These are phyloP conservation scores for Adelognathus sp. DNA, from an alignment of 2,888 invertebrate genomes.

Conservation along the genomic window DNA sequence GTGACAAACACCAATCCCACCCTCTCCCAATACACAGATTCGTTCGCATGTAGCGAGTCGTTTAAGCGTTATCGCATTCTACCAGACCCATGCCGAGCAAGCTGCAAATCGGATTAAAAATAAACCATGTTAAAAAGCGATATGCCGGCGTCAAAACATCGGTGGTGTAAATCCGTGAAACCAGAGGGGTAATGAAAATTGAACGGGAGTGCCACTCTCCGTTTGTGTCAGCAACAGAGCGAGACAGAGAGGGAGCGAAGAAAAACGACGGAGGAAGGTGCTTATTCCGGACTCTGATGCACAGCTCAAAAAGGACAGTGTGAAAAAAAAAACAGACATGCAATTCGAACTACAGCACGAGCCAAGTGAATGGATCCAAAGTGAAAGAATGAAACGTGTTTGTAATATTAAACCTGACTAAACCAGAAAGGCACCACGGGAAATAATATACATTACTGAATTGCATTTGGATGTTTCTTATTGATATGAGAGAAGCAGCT, in stretches of 20 bases:
- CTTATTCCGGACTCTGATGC: too few species aligned
- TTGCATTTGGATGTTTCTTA: too few species aligned
- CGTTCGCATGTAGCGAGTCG: constrained; percentile 5
- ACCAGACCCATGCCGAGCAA: not conserved
- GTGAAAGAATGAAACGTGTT: too few species aligned
- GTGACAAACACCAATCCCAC: not conserved
- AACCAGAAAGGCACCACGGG: too few species aligned
- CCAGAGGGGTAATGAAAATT: not conserved
- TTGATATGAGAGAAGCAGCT: too few species aligned
- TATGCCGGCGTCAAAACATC: constrained; percentile 20
- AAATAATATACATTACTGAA: too few species aligned
- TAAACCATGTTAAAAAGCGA: constrained; percentile 37
- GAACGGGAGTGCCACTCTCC: not conserved
- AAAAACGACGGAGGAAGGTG: not conserved
- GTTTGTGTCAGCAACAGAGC: not conserved
- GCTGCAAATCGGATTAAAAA: constrained; percentile 41
- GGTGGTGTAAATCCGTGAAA: not conserved
- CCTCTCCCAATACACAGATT: not conserved
- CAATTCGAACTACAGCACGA: too few species aligned
- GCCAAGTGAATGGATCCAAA: too few species aligned
- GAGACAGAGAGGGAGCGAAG: not conserved
- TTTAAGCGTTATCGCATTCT: constrained; percentile 14
- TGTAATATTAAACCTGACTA: too few species aligned
- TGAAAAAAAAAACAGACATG: too few species aligned
- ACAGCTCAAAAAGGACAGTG: too few species aligned